Evolutionary conservation across 2,113 vertebrate genomes (phyloP).

Genomic region (Cyprinodon variegatus): DNA sequence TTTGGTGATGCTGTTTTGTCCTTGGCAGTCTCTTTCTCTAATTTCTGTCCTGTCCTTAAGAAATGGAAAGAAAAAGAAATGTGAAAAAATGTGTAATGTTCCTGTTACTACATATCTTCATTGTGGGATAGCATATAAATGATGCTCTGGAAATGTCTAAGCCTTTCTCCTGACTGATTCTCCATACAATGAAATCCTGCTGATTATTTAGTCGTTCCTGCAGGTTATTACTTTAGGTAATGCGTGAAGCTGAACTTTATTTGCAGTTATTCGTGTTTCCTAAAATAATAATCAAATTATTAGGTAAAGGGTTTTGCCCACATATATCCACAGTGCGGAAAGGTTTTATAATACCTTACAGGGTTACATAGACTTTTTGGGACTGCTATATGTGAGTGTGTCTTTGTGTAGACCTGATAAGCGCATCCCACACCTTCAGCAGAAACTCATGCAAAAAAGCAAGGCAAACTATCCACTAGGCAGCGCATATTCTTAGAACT

Average conservation of each 20-base stretch:
- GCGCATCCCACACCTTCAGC: constrained; percentile 3
- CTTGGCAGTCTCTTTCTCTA: background rate
- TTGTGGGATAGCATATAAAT: background rate
- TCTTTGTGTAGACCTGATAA: background rate
- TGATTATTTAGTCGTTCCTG: background rate
- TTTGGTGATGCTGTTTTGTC: background rate
- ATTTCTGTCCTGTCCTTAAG: background rate
- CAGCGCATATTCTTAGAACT: background rate
- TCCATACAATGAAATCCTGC: background rate
- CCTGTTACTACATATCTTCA: background rate
- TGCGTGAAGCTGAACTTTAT: background rate
- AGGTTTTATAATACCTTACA: background rate
- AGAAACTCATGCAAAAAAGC: background rate
- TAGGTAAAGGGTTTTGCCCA: background rate
- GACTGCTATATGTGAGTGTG: background rate
- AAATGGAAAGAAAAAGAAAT: background rate
- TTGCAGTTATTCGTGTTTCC: background rate
- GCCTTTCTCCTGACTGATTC: background rate
- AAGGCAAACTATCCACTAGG: background rate
- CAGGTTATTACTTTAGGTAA: background rate
- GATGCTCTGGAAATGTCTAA: background rate
- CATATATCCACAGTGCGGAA: background rate
- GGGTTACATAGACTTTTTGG: background rate
- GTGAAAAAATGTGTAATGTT: background rate
- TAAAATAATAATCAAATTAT: too few relatives aligned